These are phyloP conservation scores for Salpingus planirostris DNA, from an alignment of 2,888 invertebrate species.

Conservation along the genomic window DNA sequence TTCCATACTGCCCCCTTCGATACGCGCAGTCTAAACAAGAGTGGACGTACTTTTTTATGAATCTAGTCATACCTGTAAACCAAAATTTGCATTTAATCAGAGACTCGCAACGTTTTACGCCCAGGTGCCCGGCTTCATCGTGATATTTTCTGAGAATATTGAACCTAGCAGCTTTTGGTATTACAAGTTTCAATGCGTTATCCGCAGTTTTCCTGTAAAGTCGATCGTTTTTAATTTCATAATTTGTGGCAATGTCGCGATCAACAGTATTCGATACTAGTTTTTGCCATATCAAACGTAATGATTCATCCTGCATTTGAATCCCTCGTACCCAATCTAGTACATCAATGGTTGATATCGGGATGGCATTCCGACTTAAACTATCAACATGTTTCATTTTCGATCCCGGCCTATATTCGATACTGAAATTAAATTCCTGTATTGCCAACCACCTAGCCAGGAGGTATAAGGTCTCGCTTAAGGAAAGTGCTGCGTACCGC, in stretches of 20 bases:
- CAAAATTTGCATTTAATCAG: constrained; percentile 14
- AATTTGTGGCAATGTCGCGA: constrained; percentile 7
- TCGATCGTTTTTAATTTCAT: constrained; percentile 10
- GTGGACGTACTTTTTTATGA: constrained; percentile 11
- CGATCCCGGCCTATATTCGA: constrained; percentile 16
- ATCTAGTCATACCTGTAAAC: constrained; percentile 16
- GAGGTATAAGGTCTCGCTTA: constrained; percentile 8
- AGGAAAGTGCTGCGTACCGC: constrained; percentile 3
- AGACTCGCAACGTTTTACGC: constrained; percentile 11
- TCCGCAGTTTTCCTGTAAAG: constrained; percentile 11
- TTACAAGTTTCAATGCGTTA: background rate
- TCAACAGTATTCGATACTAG: too few species aligned
- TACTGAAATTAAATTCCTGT: constrained; percentile 16
- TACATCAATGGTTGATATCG: background rate
- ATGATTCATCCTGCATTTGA: background rate
- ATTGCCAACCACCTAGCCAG: constrained; percentile 10
- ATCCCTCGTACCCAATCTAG: background rate
- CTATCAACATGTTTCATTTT: constrained; percentile 14
- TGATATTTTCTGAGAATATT: constrained; percentile 2
- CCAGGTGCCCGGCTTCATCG: constrained; percentile 11
- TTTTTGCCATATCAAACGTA: too few species aligned
- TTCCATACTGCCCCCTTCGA: constrained; percentile 5
- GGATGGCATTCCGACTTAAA: constrained; percentile 16
- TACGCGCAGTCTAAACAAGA: constrained; percentile 16
- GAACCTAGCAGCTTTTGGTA: background rate